phyloP scores from a whole-genome alignment of 2,888 invertebrate genomes.

The Caenorhabditis auriculariae region DNA sequence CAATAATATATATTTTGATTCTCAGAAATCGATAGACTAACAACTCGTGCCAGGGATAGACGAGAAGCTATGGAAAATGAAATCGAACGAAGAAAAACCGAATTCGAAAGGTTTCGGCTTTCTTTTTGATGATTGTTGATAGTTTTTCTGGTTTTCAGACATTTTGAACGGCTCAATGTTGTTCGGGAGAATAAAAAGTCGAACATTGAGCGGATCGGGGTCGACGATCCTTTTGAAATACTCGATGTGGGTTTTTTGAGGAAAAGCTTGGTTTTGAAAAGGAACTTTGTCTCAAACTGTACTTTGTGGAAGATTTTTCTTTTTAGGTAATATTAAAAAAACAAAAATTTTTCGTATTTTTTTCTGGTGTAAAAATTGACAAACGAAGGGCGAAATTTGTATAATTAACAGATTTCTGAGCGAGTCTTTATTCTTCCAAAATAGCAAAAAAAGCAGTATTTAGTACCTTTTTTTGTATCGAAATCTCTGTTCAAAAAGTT shows the following conservation, averaged over 20 bases:
- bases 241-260: too few species aligned
- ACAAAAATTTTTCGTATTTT: background rate
- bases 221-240: too few species aligned
- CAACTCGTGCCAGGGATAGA: too few species aligned
- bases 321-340: too few species aligned
- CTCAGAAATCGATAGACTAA: too few species aligned
- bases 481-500: too few species aligned
- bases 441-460: background rate
- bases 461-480: too few species aligned
- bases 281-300: too few species aligned
- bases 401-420: background rate
- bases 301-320: too few species aligned
- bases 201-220: conserved; percentile 17
- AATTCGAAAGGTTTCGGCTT: conserved; percentile 12
- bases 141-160: conserved; percentile 3
- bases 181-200: conserved; percentile 40
- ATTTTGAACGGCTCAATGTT: conserved; percentile 28
- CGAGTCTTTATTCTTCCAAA: background rate
- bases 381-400: too few species aligned
- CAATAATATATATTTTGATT: too few species aligned
- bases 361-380: background rate
- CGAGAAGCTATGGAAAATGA: conserved; percentile 11
- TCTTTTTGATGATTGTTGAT: background rate
- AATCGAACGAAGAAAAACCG: conserved; percentile 2
- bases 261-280: too few species aligned